Percentiles rank a stretch among this genome's conserved stretches.
These are phyloP conservation scores for Romanogobio albipinnatus DNA, from an alignment of 2,113 vertebrate genomes.

Conservation along the genomic window DNA sequence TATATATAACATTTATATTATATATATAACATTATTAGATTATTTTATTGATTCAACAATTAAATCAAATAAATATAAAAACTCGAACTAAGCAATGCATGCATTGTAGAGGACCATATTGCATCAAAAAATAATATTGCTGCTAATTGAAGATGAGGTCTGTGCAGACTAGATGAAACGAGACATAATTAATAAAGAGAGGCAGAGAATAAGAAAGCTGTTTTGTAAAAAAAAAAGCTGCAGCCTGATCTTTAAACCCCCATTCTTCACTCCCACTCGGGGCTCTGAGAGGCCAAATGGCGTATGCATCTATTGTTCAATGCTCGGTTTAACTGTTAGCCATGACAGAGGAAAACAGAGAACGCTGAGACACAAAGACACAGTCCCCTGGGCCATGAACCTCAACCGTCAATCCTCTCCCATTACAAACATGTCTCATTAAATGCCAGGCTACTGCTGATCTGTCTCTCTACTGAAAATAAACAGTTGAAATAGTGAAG, in stretches of 20 bases:
- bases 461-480: slow-evolving; percentile 35
- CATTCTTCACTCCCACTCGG: slow-evolving; percentile 27
- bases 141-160: not conserved
- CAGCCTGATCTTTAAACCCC: slow-evolving; percentile 45
- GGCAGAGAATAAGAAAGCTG: not conserved
- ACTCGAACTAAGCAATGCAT: not conserved
- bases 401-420: slow-evolving; percentile 50
- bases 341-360: slow-evolving; percentile 31
- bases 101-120: not conserved
- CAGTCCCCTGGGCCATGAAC: slow-evolving; percentile 44
- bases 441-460: not conserved
- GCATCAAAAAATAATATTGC: not conserved
- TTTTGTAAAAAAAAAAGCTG: slow-evolving; percentile 29
- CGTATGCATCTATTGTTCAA: slow-evolving; percentile 40
- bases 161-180: not conserved
- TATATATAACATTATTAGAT: no score
- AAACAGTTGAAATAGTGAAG: slow-evolving; percentile 3
- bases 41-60: no score
- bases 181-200: slow-evolving; percentile 9
- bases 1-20: not conserved
- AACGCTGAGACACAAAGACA: slow-evolving; percentile 44
- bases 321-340: slow-evolving; percentile 37
- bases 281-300: slow-evolving; percentile 34
- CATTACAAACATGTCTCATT: slow-evolving; percentile 40
- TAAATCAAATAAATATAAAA: no score